phyloP scores from a whole-genome alignment of 1,140 invertebrate genomes.

The Mercenaria mercenaria region DNA sequence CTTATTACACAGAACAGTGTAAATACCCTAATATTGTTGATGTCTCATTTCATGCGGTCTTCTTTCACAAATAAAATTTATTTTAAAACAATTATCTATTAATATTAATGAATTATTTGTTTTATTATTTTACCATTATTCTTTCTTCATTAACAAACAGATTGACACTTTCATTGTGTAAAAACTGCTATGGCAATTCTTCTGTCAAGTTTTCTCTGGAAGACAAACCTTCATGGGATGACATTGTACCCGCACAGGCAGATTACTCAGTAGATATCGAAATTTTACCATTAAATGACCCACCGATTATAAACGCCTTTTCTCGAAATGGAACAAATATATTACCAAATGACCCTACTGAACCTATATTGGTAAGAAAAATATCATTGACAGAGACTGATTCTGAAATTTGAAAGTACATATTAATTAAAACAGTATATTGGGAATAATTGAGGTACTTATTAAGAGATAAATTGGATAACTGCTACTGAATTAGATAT shows the following conservation, averaged over 20 bases:
- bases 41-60: too few relatives aligned
- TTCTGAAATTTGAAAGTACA: background rate
- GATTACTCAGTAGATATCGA: background rate
- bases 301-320: background rate
- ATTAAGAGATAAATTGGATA: background rate
- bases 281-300: constrained; percentile 30
- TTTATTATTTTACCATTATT: too few relatives aligned
- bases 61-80: too few relatives aligned
- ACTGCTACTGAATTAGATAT: too few relatives aligned
- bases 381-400: background rate
- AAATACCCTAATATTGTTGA: too few relatives aligned
- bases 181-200: constrained; percentile 10
- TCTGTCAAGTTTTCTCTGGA: background rate
- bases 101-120: too few relatives aligned
- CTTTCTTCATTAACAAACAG: too few relatives aligned
- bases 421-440: background rate
- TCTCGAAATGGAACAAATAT: background rate
- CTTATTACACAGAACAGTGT: too few relatives aligned
- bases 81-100: too few relatives aligned
- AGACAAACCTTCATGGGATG: constrained; percentile 1
- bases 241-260: background rate
- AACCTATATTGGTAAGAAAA: constrained; percentile 28
- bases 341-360: constrained; percentile 18
- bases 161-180: background rate
- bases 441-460: background rate